These are phyloP conservation scores for Eubucco bourcierii DNA, from an alignment of 2,113 vertebrate genomes.

Conservation along the genomic window DNA sequence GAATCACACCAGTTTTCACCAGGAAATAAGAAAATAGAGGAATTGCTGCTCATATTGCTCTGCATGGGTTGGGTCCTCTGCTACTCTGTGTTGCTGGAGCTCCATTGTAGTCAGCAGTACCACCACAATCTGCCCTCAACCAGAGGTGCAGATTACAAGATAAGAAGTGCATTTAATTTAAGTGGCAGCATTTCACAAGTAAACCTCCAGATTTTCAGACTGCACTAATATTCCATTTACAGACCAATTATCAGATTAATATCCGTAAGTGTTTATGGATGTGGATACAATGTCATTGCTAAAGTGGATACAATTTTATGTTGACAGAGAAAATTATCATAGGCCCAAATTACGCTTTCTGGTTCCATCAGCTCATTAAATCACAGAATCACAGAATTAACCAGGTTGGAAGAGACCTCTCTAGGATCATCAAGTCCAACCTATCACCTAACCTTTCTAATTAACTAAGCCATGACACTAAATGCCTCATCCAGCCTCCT, in stretches of 20 bases:
- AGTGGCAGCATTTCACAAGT: background rate
- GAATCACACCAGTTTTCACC: slow-evolving; percentile 20
- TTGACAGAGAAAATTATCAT: background rate
- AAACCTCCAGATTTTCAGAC: background rate
- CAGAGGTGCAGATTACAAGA: background rate
- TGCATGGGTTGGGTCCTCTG: background rate
- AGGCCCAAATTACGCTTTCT: background rate
- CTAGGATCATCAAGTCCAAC: no score
- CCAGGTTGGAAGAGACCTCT: no score
- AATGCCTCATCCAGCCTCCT: no score
- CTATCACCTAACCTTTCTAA: no score
- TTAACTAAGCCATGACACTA: no score
- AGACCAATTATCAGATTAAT: background rate
- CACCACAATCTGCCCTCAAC: background rate
- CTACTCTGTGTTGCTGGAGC: background rate
- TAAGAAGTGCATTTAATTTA: background rate
- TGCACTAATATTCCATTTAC: background rate
- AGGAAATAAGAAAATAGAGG: background rate
- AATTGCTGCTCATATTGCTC: background rate
- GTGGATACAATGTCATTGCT: background rate
- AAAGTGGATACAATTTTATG: no score
- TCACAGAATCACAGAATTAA: no score
- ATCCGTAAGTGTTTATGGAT: background rate
- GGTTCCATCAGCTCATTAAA: background rate
- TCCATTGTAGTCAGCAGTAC: background rate